Conservation (phyloP, 2,113 vertebrate species). For the Ciconia boyciana region DNA sequence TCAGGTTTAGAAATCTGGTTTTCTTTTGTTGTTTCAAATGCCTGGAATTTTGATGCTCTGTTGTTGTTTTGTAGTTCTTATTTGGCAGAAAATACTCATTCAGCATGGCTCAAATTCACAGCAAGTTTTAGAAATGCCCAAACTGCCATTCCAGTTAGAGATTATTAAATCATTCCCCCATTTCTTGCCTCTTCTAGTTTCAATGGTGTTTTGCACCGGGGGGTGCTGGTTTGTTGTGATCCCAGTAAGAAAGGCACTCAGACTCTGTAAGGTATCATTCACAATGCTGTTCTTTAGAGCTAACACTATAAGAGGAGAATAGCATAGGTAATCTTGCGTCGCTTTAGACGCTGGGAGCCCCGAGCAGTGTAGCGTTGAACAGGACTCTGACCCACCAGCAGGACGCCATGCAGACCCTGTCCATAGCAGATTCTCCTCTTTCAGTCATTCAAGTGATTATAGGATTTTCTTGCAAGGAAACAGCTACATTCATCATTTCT, state of each 20-base stretch:
- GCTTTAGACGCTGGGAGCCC: neutral
- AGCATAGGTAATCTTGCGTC: neutral
- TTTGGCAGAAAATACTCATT: neutral
- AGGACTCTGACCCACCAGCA: too few species aligned
- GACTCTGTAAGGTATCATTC: neutral
- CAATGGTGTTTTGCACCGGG: neutral
- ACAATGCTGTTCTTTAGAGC: neutral
- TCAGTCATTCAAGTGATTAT: neutral
- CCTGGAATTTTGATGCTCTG: neutral
- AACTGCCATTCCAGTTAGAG: neutral
- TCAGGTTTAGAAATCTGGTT: neutral
- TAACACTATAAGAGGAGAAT: neutral
- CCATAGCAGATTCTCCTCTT: neutral
- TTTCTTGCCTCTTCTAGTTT: neutral
- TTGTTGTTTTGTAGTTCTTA: neutral
- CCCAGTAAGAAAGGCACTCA: neutral
- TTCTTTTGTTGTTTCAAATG: neutral
- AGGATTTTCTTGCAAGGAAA: neutral
- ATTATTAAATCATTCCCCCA: neutral
- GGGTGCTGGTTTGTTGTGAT: neutral
- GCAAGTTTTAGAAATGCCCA: neutral
- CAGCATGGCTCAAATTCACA: neutral
- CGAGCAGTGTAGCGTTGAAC: rapidly evolving
- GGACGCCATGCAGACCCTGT: neutral
- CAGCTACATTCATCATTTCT: neutral